Evolutionary conservation across 1,140 invertebrate genomes (phyloP), one percentile per base, ranked within the genome.

Genomic region (Papilio polyxenes): DNA sequence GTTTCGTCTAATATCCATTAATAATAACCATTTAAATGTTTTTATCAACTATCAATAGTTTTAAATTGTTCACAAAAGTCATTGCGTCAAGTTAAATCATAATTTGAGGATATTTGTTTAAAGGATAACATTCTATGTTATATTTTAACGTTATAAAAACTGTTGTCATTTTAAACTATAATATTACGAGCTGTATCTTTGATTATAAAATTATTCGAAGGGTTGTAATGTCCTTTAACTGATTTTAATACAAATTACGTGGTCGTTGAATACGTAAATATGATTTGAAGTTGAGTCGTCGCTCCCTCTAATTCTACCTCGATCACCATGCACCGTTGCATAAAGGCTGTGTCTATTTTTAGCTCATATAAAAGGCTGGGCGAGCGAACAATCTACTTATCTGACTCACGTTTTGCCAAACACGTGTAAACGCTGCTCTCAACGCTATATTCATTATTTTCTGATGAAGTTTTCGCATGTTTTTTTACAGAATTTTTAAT

Each of bases 351-450:
- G 80, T 87, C 86, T 87, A 88, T 88, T 85, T 88, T 83, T 88
- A 88, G 87, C 80, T 69, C 82, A 82, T 84, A 86, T 84, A 85
- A 87, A 86, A 87, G 85, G 85, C 83, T 85, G 82, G 82, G 82
- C 77, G 75, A 79, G 81, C 75, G 81, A 82, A 81, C 84, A 86
- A 84, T 85, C 82, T 88, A 85, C 81, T 84, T 83, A 83, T 85
- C 81, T 77, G 81, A 85, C 83, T 88, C 87, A 86, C 86, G 87
- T 87, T 83, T 82, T 74, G 83, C 77, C n/a, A 44, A 40, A 78
- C 85, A 83, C 85, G 83, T 87, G 82, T 81, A 44, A 56, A 72
- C 56, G 65, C 56, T 23, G 11, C 78, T 81, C 75, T 56, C 4
- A 48, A 13, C 44, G 3, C 74, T 44, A n/a, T 53, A 77, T 76